phyloP scores from a whole-genome alignment of 2,888 invertebrate genomes.

The Drosophila melanosoma region DNA sequence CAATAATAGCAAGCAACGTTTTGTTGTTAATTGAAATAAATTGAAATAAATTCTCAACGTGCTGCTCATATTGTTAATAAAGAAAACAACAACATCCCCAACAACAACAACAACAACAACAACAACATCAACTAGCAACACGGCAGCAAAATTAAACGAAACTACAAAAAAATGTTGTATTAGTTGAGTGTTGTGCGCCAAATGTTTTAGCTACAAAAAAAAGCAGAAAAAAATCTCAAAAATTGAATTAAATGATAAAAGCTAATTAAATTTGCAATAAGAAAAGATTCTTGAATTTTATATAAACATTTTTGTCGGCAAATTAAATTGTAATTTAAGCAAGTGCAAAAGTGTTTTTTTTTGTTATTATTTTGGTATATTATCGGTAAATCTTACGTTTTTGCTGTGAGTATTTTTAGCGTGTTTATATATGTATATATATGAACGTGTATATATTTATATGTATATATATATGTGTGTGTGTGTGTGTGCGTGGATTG shows the following conservation, averaged over 20 bases:
- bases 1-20: constrained; percentile 35
- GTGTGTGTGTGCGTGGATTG: constrained; percentile 28
- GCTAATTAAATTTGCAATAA: constrained; percentile 11
- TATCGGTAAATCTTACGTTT: constrained; percentile 27
- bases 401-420: constrained; percentile 62
- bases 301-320: constrained; percentile 11
- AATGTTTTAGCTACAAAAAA: constrained; percentile 18
- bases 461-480: constrained; percentile 11
- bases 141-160: constrained; percentile 36
- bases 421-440: constrained; percentile 4
- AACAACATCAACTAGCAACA: constrained; percentile 40
- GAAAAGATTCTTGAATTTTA: constrained; percentile 8
- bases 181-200: constrained; percentile 44
- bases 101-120: constrained; percentile 37
- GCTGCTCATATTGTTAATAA: constrained; percentile 83
- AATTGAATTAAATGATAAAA: constrained; percentile 10
- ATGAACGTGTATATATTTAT: background rate
- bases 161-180: constrained; percentile 32
- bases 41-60: constrained; percentile 82
- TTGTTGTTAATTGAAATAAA: constrained; percentile 84
- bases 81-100: constrained; percentile 45
- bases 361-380: constrained; percentile 17
- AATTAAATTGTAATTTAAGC: constrained; percentile 29
- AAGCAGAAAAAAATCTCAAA: constrained; percentile 1
- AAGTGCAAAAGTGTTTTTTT: constrained; percentile 39